phyloP scores from a whole-genome alignment of 2,888 invertebrate genomes.

The Mythimna lalbum region DNA sequence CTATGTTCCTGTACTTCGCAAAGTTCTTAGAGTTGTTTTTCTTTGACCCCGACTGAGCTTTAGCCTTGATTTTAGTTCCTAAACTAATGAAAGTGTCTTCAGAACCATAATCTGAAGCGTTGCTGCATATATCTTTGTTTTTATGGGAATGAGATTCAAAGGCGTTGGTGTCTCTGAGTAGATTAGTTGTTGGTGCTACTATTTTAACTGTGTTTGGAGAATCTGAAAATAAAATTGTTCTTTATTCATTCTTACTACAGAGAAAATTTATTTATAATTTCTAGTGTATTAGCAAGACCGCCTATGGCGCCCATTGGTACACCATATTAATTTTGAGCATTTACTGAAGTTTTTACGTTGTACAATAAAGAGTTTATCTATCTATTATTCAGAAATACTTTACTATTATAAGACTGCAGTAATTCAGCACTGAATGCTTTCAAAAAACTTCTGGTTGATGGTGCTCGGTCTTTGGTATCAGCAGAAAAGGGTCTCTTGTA shows the following conservation, averaged over 20 bases:
- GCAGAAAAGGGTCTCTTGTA: slow-evolving; percentile 87
- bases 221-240: slow-evolving; percentile 70
- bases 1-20: slow-evolving; percentile 80
- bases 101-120: slow-evolving; percentile 87
- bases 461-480: slow-evolving; percentile 81
- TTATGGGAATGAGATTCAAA: slow-evolving; percentile 65
- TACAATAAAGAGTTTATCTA: no score
- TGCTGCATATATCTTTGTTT: slow-evolving; percentile 82
- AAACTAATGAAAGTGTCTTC: slow-evolving; percentile 88
- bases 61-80: slow-evolving; percentile 89
- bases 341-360: no score
- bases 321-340: no score
- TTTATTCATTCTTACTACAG: not conserved
- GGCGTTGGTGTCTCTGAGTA: slow-evolving; percentile 75
- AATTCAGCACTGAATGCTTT: slow-evolving; percentile 84
- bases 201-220: slow-evolving; percentile 79
- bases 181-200: slow-evolving; percentile 82
- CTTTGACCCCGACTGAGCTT: slow-evolving; percentile 82
- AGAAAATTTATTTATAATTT: not conserved
- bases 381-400: slow-evolving; percentile 24
- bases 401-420: slow-evolving; percentile 82
- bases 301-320: no score
- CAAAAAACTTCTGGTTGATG: slow-evolving; percentile 80
- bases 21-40: slow-evolving; percentile 79
- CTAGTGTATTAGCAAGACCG: no score